Evolutionary conservation across 2,797 vertebrate species (phyloP), one percentile per base, ranked within the genome.

Genomic region (Leptatherina wallacei): DNA sequence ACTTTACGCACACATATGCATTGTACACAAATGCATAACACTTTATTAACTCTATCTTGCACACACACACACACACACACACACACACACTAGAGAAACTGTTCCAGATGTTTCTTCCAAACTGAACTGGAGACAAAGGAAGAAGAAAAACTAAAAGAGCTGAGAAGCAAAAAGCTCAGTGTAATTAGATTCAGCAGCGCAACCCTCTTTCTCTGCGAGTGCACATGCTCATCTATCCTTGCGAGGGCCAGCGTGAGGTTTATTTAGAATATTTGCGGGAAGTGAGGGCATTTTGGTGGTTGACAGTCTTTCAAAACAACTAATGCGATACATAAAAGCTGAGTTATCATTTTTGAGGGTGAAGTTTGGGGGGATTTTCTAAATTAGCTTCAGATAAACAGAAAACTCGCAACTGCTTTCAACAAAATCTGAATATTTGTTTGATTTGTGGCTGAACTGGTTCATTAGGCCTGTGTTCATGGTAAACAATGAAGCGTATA

Each of bases 81-180:
- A 85, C 88, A 91, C 78, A 90, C 88, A 89, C 89, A 90, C 80
- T 87, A 82, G 85, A 47, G 88, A 82, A 83, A 69, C 75, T 76
- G 64, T 81, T 86, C 84, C 85, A 87, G 83, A 92, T 83, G 85
- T 86, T 81, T 76, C 57, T 73, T 73, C 69, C 83, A 89, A 89
- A 92, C 90, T 91, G 91, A 89, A 90, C 82, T 84, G 54, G 75
- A 79, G 75, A 77, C 71, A 83, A 76, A 90, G 89, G 87, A 89
- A 92, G 88, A 49, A 67, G 65, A 27, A 65, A 65, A 81, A 70
- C 84, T 4, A 12, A 88, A 82, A 79, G 74, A 71, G 70, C 84
- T 83, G 88, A 91, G 93, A 92, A 92, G 90, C 90, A 93, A 83
- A 88, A 44, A 59, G 60, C 70, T 91, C 87, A 10, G 10, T 52